Evolutionary conservation across 2,888 invertebrate species (phyloP), one percentile per base, ranked within the genome.

Genomic region (Malachius bipustulatus): DNA sequence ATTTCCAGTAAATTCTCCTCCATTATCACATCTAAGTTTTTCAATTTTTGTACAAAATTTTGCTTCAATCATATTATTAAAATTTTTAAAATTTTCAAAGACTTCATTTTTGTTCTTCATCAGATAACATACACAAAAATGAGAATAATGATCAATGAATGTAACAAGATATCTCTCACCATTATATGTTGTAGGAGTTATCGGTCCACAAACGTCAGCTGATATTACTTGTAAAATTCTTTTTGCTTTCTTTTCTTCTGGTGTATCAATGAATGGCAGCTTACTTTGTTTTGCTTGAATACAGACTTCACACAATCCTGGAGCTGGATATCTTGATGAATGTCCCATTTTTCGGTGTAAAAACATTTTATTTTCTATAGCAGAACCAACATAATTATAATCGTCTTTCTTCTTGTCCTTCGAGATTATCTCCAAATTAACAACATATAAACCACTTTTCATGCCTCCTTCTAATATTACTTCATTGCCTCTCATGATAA

Each of bases 151-250:
- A 39, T 51, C 47, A 15, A 45, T 39, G 32, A 49, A 47, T 3
- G 41, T 39, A 4, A 46, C 38, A 34, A 48, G 44, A 35, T 47
- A 48, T 11, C 36, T 45, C 13, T 44, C 32, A 14, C 42, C 47
- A 36, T 47, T 42, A 16, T 26, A 27, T 14, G 30, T 32, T 4
- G 26, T 12, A 32, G 47, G 47, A 16, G 29, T 43, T 24, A 47
- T 45, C 15, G 43, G 47, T 12, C 50, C 49, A 38, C 47, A 46
- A 4, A 49, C 42, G 38, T 51, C 48, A 27, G 42, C 42, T 28
- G 44, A 36, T 26, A 36, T 26, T 14, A 36, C 29, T 36, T 45
- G 38, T 16, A 45, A 26, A 10, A 46, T 40, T 26, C 41, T 30
- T 24, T 35, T 44, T 14, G 44, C 37, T 35, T 44, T 44, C 34